Conservation (phyloP, 2,797 vertebrate species). For the Sphenopsis melanotis region DNA sequence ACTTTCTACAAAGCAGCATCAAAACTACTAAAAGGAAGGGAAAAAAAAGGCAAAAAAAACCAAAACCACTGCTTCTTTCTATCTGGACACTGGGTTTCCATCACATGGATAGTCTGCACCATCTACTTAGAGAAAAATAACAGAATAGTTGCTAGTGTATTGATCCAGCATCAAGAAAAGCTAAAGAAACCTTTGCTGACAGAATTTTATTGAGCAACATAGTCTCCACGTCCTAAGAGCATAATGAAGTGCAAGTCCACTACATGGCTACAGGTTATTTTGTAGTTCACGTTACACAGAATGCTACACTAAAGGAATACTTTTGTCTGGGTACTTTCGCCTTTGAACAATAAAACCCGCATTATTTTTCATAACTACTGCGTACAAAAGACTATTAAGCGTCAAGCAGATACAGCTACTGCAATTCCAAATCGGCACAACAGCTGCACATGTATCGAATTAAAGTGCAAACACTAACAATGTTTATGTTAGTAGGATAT, state of each 20-base stretch:
- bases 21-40: neutral
- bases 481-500: neutral
- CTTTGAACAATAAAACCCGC: neutral
- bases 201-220: neutral
- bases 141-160: neutral
- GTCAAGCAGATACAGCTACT: neutral
- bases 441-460: neutral
- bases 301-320: neutral
- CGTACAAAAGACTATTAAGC: neutral
- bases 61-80: neutral
- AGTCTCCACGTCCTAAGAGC: neutral
- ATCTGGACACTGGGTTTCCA: neutral
- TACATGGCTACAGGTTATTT: neutral
- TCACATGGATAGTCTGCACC: neutral
- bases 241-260: neutral
- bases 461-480: neutral
- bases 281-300: neutral
- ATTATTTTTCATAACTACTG: neutral
- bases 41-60: neutral
- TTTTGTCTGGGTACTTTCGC: neutral
- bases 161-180: neutral
- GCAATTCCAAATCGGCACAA: neutral
- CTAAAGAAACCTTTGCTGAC: neutral
- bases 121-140: neutral
- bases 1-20: neutral